Conservation (phyloP, 2,113 vertebrate species). For the Callocephalon fimbriatum region DNA sequence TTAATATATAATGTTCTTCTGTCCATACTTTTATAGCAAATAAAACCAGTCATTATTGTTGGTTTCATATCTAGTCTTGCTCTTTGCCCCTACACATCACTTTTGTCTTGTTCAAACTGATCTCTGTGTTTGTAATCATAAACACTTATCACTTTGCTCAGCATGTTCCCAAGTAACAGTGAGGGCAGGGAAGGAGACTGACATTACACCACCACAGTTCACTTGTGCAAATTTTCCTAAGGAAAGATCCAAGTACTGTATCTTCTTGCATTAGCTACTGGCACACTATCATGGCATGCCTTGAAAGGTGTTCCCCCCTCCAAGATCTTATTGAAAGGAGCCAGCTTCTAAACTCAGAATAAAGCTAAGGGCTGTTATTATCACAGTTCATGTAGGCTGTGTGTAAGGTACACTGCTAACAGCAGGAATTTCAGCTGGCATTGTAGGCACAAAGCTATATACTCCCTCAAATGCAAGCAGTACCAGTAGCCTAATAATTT, state of each 20-base stretch:
- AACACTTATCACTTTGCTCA: not conserved
- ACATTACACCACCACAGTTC: not conserved
- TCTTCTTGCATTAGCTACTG: not conserved
- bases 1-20: not conserved
- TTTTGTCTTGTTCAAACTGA: not conserved
- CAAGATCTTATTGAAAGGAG: not conserved
- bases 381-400: not conserved
- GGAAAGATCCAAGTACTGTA: not conserved
- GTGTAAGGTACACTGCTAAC: not conserved
- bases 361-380: not conserved
- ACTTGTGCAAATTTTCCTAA: not conserved
- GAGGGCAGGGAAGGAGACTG: not conserved
- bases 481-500: not conserved
- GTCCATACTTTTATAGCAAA: not conserved
- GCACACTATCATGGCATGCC: accelerated
- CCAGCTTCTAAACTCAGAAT: not conserved
- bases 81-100: not conserved
- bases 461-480: not conserved
- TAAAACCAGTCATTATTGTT: not conserved
- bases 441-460: not conserved
- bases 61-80: not conserved
- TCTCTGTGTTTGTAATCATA: not conserved
- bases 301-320: not conserved
- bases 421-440: not conserved
- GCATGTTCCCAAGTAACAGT: not conserved